Evolutionary conservation across 2,113 vertebrate genomes (phyloP).

Genomic region (Pedetes capensis): DNA sequence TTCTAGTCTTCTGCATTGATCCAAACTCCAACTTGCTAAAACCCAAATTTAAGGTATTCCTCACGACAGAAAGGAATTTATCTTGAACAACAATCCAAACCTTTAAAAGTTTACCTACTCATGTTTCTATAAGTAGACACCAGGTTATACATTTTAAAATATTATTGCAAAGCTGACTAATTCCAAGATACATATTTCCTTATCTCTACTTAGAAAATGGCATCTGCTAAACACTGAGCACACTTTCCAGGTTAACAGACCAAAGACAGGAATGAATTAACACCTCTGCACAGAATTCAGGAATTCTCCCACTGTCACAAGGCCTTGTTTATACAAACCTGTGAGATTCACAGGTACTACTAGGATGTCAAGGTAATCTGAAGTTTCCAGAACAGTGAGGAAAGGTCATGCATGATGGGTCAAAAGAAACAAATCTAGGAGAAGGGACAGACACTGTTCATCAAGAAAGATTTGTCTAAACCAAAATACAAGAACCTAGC

Average conservation of each 20-base stretch:
- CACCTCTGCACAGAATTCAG: neutral
- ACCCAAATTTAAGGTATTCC: neutral
- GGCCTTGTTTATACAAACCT: neutral
- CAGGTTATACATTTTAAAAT: neutral
- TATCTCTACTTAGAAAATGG: slow-evolving; percentile 22
- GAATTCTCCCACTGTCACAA: neutral
- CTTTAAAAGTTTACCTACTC: neutral
- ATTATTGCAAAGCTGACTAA: slow-evolving; percentile 11
- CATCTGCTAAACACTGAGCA: neutral
- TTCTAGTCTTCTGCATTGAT: neutral
- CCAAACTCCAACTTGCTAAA: slow-evolving; percentile 14
- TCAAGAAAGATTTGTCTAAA: neutral
- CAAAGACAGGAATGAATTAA: neutral
- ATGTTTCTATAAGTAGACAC: neutral
- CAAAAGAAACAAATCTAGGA: neutral
- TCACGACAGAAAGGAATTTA: neutral
- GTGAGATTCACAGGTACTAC: neutral
- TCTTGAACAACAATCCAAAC: neutral
- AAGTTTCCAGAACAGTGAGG: neutral
- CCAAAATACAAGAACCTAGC: neutral
- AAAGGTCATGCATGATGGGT: neutral
- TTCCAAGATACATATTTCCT: neutral
- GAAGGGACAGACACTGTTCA: neutral
- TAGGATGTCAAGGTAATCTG: neutral
- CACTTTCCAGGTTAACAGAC: neutral